Evolutionary conservation across 2,113 vertebrate species (phyloP).

Genomic region (Hyla sarda): DNA sequence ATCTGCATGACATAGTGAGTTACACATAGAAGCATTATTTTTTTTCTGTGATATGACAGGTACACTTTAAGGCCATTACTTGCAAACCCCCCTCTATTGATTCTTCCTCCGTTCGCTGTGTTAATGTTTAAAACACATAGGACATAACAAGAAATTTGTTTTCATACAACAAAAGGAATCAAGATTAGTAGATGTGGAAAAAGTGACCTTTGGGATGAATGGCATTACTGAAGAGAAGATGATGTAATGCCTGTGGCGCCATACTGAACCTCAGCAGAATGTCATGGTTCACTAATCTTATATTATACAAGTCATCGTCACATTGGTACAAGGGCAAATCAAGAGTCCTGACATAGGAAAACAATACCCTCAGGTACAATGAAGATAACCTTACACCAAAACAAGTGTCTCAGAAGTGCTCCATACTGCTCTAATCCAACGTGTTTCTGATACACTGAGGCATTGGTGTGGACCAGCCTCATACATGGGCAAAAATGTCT

Average conservation of each 20-base stretch:
- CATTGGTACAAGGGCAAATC: not conserved
- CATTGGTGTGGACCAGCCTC: too few relatives aligned
- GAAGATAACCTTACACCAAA: too few relatives aligned
- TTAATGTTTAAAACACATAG: not conserved
- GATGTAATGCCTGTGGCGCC: not conserved
- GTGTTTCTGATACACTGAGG: too few relatives aligned
- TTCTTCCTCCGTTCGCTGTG: not conserved
- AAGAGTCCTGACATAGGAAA: not conserved
- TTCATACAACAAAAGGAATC: not conserved
- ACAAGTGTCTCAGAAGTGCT: too few relatives aligned
- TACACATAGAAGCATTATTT: too few relatives aligned
- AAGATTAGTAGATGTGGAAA: not conserved
- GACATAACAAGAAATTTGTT: not conserved
- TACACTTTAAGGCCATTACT: too few relatives aligned
- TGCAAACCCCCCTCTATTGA: too few relatives aligned
- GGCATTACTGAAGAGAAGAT: not conserved
- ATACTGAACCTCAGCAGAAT: not conserved
- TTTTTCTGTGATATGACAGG: too few relatives aligned
- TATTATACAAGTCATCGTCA: not conserved
- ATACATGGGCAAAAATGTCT: too few relatives aligned
- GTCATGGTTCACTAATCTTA: not conserved
- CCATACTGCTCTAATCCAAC: too few relatives aligned
- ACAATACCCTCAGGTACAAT: not conserved
- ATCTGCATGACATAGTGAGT: too few relatives aligned
- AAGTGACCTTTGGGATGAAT: not conserved